These are phyloP conservation scores for Lasioglossum figueresi DNA, from an alignment of 2,888 invertebrate genomes.

Conservation along the genomic window DNA sequence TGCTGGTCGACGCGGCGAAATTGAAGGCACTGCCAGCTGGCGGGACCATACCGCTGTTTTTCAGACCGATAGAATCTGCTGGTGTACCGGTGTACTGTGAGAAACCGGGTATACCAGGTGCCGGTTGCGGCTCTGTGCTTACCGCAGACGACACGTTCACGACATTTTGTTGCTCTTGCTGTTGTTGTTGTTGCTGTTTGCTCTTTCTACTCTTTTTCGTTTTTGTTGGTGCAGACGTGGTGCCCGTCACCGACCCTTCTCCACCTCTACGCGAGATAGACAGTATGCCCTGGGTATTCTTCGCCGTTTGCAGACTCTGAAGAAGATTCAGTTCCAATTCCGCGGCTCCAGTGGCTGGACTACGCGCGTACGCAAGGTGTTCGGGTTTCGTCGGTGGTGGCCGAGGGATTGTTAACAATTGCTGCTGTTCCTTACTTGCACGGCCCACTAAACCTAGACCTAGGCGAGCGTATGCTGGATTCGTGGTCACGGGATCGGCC, in stretches of 20 bases:
- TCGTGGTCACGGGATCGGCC: slow-evolving; percentile 77
- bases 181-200: slow-evolving; percentile 67
- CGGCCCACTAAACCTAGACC: slow-evolving; percentile 80
- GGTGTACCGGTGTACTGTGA: slow-evolving; percentile 76
- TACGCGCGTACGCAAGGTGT: slow-evolving; percentile 77
- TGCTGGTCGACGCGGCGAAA: slow-evolving; percentile 88
- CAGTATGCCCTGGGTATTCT: slow-evolving; percentile 74
- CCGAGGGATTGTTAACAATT: slow-evolving; percentile 79
- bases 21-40: slow-evolving; percentile 91
- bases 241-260: slow-evolving; percentile 69
- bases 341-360: slow-evolving; percentile 67
- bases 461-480: slow-evolving; percentile 79
- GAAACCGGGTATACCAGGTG: slow-evolving; percentile 74
- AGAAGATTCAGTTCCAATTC: slow-evolving; percentile 80
- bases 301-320: slow-evolving; percentile 79
- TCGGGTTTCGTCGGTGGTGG: slow-evolving; percentile 82
- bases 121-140: slow-evolving; percentile 68
- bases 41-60: slow-evolving; percentile 90
- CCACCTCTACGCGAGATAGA: slow-evolving; percentile 82
- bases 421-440: slow-evolving; percentile 78
- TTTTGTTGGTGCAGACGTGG: slow-evolving; percentile 65
- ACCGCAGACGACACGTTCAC: slow-evolving; percentile 56
- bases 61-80: slow-evolving; percentile 85
- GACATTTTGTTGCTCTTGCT: slow-evolving; percentile 72
- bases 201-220: slow-evolving; percentile 67